Evolutionary conservation across 1,140 invertebrate species (phyloP).

Genomic region (Nomia melanderi): DNA sequence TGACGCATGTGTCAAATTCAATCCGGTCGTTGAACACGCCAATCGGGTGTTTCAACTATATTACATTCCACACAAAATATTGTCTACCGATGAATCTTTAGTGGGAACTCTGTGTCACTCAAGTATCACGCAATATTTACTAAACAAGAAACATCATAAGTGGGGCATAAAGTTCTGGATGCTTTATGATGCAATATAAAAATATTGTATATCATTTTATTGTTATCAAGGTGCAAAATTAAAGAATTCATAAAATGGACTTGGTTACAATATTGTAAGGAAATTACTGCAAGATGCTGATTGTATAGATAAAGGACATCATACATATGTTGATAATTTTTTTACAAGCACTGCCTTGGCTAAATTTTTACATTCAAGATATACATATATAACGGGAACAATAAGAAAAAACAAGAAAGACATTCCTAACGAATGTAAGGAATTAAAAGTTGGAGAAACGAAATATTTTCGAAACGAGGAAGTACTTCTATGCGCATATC

Average conservation of each 20-base stretch:
- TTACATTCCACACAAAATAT: too few relatives aligned
- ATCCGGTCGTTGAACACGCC: too few relatives aligned
- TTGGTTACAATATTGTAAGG: constrained; percentile 4
- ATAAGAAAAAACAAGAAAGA: constrained; percentile 47
- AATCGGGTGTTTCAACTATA: too few relatives aligned
- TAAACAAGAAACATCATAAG: too few relatives aligned
- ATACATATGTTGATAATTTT: constrained; percentile 19
- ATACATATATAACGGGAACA: neutral
- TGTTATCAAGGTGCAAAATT: constrained; percentile 56
- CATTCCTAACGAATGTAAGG: constrained; percentile 51
- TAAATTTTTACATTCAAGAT: constrained; percentile 9
- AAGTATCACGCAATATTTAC: too few relatives aligned
- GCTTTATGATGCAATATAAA: constrained; percentile 59
- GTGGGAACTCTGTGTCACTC: too few relatives aligned
- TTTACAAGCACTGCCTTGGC: constrained; percentile 50
- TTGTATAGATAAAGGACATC: constrained; percentile 12
- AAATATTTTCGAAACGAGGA: constrained; percentile 41
- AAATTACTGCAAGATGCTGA: constrained; percentile 10
- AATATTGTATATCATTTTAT: constrained; percentile 63
- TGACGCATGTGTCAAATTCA: too few relatives aligned
- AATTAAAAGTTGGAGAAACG: constrained; percentile 19
- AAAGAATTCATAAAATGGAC: constrained; percentile 10
- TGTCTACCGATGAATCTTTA: too few relatives aligned
- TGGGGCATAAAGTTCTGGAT: constrained; percentile 67
- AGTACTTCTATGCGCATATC: constrained; percentile 10